Evolutionary conservation across 2,888 invertebrate genomes (phyloP).

Genomic region (Petrolisthes cinctipes): DNA sequence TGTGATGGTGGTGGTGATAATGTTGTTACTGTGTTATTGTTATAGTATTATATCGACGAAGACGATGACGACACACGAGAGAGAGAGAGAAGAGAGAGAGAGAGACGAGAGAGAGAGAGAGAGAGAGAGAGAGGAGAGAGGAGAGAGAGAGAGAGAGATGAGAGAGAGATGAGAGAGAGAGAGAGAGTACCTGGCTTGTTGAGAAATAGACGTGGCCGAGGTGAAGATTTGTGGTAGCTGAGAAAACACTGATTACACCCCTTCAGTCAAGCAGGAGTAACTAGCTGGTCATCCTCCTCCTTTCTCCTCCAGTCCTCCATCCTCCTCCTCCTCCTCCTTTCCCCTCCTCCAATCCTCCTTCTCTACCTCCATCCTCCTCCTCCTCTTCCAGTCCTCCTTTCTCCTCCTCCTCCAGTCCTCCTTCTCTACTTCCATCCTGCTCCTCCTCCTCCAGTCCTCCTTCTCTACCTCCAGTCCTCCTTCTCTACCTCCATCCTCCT

Average conservation of each 20-base stretch:
- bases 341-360: background rate
- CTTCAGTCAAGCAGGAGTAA: background rate
- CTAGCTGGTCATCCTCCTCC: background rate
- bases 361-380: background rate
- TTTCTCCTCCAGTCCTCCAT: background rate
- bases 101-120: constrained; percentile 35
- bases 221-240: background rate
- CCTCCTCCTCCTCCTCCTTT: background rate
- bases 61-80: background rate
- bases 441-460: background rate
- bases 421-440: background rate
- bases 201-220: background rate
- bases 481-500: background rate
- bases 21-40: background rate
- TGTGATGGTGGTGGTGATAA: background rate
- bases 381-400: background rate
- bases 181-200: background rate
- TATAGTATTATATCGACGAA: background rate
- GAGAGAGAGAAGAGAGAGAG: background rate
- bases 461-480: background rate
- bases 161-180: constrained; percentile 20
- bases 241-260: background rate
- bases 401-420: background rate
- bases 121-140: constrained; percentile 39
- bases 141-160: background rate